Base-by-base conservation (phyloP, 1,140 invertebrate species). In the Macrocentrus cingulum region DNA sequence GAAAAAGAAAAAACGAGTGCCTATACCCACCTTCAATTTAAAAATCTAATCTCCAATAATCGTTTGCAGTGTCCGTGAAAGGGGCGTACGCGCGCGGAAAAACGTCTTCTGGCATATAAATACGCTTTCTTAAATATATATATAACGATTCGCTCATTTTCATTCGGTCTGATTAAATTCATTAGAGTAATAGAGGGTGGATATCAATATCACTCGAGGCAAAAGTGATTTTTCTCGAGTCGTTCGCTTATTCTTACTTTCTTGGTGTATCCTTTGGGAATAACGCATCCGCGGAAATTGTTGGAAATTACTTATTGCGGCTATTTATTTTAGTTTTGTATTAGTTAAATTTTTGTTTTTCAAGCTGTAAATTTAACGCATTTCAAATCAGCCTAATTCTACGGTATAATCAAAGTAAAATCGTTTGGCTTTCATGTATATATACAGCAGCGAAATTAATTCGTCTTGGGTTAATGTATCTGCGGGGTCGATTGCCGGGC, bases 31-130 rank as follows among this genome's bases (percentile, higher is more conserved):
- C 71, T 75, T 72, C 76, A 78, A 78, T 80, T 80, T 80, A 78
- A 79, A 78, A 79, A 80, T 76, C 76, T 79, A 80, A 79, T 80
- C 77, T 78, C 71, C 76, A 74, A 74, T 77, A 75, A 76, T 71
- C 74, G 72, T 76, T 75, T 72, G 58, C 67, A 70, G 67, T 69
- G 66, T 65, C 66, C 66, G 48, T 63, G 61, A 52, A 59, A 25
- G 62, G 65, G 64, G 60, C 60, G 41, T 19, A 9, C 32, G 18
- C 23, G 36, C 29, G 50, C 15, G 13, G 19, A 8, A 22, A 51
- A 29, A 25, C n/a, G 42, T 58, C 55, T 58, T 58, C 58, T 59
- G 50, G 56, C 41, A 62, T 66, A 63, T 65, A 68, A 68, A 68
- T 66, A 64, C 67, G 64, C 62, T 60, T 52, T 32, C 46, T 46